Evolutionary conservation across 1,140 invertebrate genomes (phyloP), one percentile per base, ranked within the genome.

Genomic region (Cherax destructor): DNA sequence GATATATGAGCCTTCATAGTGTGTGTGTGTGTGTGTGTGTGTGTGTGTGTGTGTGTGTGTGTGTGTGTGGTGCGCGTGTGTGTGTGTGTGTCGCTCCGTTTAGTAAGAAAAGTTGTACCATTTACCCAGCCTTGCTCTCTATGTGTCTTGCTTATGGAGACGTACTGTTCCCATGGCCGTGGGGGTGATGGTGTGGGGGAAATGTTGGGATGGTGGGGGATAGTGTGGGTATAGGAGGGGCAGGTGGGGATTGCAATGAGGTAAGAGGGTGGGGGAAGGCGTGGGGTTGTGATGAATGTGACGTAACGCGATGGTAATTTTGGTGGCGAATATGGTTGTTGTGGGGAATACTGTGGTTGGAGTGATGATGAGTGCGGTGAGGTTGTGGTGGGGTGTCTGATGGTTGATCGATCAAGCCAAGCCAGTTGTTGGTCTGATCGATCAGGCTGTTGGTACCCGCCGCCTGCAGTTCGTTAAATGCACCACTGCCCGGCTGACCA

Each of bases 51-150:
- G 61, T 65, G 61, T 13, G 61, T 65, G 11, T 16, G 11, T 65
- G 61, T 1, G 61, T 18, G 61, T 65, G 11, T 65, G 61, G n/a
- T n/a, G n/a, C n/a, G n/a, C n/a, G 61, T 16, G 61, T 65, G 61
- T 6, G 61, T 16, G 61, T 65, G 11, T 16, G 11, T 65, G 61
- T 1, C 10, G 30, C 69, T 69, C 52, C 59, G 61, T 59, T 83
- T 47, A 83, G 81, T 83, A 83, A 83, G 81, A 83, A 83, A 83
- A 83, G 81, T 83, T 83, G 65, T 83, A 47, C 81, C 59, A 69
- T 83, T 83, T 83, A 69, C 59, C 59, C 81, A 69, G 69, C 81
- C 16, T 41, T 83, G 81, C 69, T 30, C 59, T 41, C 81, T 47
- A 47, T 83, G 30, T 47, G 30, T 83, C 81, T 69, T 83, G 59